Base-by-base conservation (phyloP, 2,113 vertebrate species). In the Lonchura striata region DNA sequence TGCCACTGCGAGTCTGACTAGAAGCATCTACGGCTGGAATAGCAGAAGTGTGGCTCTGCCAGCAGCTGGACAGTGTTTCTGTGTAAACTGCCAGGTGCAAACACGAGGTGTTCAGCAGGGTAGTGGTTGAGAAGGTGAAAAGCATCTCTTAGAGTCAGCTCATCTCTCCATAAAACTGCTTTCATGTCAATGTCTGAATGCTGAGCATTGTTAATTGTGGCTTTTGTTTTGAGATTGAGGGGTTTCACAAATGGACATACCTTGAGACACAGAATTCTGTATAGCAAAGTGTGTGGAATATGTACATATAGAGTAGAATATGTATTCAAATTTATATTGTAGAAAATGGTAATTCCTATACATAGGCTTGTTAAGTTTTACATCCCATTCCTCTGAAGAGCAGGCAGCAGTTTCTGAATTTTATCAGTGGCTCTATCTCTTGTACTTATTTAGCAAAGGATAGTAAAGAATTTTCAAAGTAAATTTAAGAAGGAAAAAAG, bases 181-280 rank as follows among this genome's bases (percentile, higher is more conserved):
- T 82, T 78, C n/a, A 31, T 33, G 20, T 47, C 4, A 8, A 39
- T 27, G 30, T 63, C 14, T 78, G 25, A 63, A 69, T 41, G 20
- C 15, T 65, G 35, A 64, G 6, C 22, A 16, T 64, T 60, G 30
- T 18, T 72, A 70, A 72, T 46, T 59, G 7, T 6, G 42, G 6
- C 25, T 52, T 81, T 84, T 68, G 10, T 79, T 15, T 54, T 39
- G 23, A 27, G 28, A 15, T 13, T 53, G 7, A 33, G 11, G 8
- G 1, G 5, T 37, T 61, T 70, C 85, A 66, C 30, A n/a, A 57
- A 13, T 44, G 28, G 7, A 17, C 0, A 0, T 20, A 61, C 8
- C 18, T 47, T 52, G 50, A 85, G 56, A 53, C 3, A 61, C 12
- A 35, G 7, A 56, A 33, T 68, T 86, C 86, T 81, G 16, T 33